Percentiles rank a stretch among this genome's conserved stretches.
These are phyloP conservation scores for Oppia nitens DNA, from an alignment of 1,140 invertebrate species.

Conservation along the genomic window DNA sequence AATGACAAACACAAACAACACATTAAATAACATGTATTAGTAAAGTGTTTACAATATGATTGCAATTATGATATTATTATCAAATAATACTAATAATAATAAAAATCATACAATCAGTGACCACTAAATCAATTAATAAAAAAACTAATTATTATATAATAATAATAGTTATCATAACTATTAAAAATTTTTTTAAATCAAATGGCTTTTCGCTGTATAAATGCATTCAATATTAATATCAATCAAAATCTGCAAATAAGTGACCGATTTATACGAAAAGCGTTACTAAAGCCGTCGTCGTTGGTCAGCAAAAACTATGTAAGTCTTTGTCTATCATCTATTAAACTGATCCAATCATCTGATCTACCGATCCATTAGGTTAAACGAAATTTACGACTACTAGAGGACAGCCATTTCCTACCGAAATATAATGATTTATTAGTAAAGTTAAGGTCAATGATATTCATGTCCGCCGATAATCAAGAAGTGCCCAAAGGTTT, in stretches of 20 bases:
- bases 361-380: neutral
- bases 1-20: too few species aligned
- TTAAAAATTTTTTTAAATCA: neutral
- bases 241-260: too few species aligned
- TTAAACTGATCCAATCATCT: neutral
- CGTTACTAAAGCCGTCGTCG: neutral
- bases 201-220: neutral
- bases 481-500: constrained; percentile 5
- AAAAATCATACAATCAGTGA: too few species aligned
- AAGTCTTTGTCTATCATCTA: neutral
- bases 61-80: too few species aligned
- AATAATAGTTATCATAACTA: too few species aligned
- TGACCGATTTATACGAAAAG: neutral
- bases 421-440: neutral
- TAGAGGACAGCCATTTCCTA: neutral
- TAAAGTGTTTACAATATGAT: too few species aligned
- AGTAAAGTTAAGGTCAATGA: neutral
- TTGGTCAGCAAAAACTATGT: neutral
- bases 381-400: neutral
- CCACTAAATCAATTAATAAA: too few species aligned
- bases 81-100: too few species aligned
- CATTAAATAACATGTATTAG: too few species aligned
- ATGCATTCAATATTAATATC: neutral
- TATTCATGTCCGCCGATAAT: neutral
- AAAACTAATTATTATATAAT: too few species aligned